Evolutionary conservation across 1,140 invertebrate species (phyloP), one percentile per base, ranked within the genome.

Genomic region (Drosophila novamexicana): DNA sequence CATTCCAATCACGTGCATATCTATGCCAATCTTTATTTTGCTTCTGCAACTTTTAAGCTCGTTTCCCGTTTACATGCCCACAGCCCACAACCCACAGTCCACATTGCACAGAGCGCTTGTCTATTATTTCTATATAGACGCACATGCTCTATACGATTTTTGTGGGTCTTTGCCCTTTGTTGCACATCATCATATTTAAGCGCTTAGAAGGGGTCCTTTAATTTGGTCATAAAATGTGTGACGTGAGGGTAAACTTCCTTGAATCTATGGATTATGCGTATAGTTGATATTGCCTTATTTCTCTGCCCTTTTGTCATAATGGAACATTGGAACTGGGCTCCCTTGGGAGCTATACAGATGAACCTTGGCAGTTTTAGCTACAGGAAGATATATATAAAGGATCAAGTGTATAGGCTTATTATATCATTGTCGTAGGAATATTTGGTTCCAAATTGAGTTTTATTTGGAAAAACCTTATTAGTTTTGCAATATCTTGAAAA

Each of bases 1-100:
- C 84, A 91, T 91, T 91, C 89, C 78, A 81, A 82, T 91, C 88
- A 91, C 88, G 88, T 91, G 62, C 79, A 75, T 84, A 77, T 86
- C 79, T 63, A 62, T 71, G 81, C 85, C 84, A 80, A 89, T 88
- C 84, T 89, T 89, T 81, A 83, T 89, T 83, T 79, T 61, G 80
- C 80, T 67, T 67, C 39, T 73, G 65, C 67, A 83, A 83, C 66
- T 86, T 86, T 83, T 84, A 40, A 77, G 80, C 69, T 78, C 61
- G 65, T 54, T 66, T 64, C 56, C 34, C 37, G 44, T 65, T 66
- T 71, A 57, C 29, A 39, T 34, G 14, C 44, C 54, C 52, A 71
- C 74, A 69, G 12, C 7, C 37, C 12, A 22, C 22, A 22, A 22
- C 7, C 37, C 12, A 3, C 22, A 22, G 3, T 22, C 22, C 22